Conservation (phyloP, 2,113 vertebrate species). For the Phoxinus phoxinus region DNA sequence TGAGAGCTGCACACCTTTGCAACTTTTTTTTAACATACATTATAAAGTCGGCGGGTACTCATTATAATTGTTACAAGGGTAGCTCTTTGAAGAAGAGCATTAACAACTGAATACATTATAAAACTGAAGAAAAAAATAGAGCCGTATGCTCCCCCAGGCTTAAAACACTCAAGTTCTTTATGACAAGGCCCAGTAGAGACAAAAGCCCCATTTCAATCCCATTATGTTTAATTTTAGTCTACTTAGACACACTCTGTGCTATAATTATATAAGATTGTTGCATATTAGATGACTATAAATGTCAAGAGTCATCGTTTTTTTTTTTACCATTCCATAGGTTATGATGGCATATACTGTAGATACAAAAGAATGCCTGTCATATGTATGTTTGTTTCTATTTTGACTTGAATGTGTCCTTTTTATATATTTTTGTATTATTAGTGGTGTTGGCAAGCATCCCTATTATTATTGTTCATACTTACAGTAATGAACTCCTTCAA, state of each 20-base stretch:
- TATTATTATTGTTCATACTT: neutral
- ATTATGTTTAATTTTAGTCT: constrained; percentile 25
- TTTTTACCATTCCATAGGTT: neutral
- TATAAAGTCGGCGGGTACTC: neutral
- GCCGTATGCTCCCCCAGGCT: neutral
- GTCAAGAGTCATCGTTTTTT: neutral
- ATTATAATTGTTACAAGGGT: constrained; percentile 4
- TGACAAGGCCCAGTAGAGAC: neutral
- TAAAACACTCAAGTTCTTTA: constrained; percentile 7
- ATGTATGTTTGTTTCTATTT: neutral
- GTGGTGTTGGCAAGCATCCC: no score
- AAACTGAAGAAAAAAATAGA: constrained; percentile 14
- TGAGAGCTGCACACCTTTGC: constrained; percentile 21
- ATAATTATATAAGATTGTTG: neutral
- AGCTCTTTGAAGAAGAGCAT: neutral
- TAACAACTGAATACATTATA: constrained; percentile 29
- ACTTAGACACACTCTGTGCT: constrained; percentile 8
- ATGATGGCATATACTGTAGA: neutral
- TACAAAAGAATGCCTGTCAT: neutral
- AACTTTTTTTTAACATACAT: constrained; percentile 2
- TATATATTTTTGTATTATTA: no score
- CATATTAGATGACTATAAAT: neutral
- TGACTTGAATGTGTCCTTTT: neutral
- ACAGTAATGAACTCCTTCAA: neutral
- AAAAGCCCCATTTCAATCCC: constrained; percentile 22